These are phyloP conservation scores for Micrasema minimum DNA, from an alignment of 1,140 invertebrate genomes.

Conservation along the genomic window DNA sequence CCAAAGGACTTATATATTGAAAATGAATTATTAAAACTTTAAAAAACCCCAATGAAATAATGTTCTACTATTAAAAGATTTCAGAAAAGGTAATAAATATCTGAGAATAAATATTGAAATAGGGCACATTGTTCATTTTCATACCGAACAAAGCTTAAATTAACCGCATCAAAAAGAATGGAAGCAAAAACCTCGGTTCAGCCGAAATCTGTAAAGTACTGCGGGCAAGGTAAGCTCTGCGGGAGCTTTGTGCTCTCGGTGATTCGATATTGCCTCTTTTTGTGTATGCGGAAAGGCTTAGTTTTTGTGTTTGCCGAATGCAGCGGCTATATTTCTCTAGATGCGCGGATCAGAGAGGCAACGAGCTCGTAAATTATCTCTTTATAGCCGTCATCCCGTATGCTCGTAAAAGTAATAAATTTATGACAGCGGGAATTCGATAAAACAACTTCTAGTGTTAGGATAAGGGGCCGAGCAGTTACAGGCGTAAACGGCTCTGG, in stretches of 20 bases:
- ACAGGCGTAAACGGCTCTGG: slow-evolving; percentile 1
- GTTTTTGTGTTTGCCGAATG: slow-evolving; percentile 39
- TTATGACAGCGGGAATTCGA: slow-evolving; percentile 35
- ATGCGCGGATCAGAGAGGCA: slow-evolving; percentile 5
- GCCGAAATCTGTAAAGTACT: slow-evolving; percentile 20
- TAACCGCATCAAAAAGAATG: slow-evolving; percentile 22
- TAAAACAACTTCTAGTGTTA: slow-evolving; percentile 25
- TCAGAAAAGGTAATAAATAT: too few species aligned
- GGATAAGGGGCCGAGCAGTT: too few species aligned
- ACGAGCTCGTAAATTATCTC: slow-evolving; percentile 44
- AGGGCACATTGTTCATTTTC: background rate
- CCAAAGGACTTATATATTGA: too few species aligned
- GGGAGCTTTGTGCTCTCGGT: slow-evolving; percentile 37
- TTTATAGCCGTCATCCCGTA: slow-evolving; percentile 45
- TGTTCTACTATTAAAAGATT: too few species aligned
- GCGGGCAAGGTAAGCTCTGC: slow-evolving; percentile 12
- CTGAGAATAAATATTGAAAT: too few species aligned
- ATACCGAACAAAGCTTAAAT: slow-evolving; percentile 8
- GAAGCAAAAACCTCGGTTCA: slow-evolving; percentile 8
- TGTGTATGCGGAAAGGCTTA: slow-evolving; percentile 28
- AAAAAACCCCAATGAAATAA: too few species aligned
- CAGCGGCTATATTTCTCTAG: slow-evolving; percentile 1
- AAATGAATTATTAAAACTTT: too few species aligned
- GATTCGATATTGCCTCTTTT: slow-evolving; percentile 41
- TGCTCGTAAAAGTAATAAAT: slow-evolving; percentile 36